Percentiles rank a stretch among this genome's conserved stretches.
These are phyloP conservation scores for Hetaerina titia DNA, from an alignment of 2,888 invertebrate genomes.

Conservation along the genomic window DNA sequence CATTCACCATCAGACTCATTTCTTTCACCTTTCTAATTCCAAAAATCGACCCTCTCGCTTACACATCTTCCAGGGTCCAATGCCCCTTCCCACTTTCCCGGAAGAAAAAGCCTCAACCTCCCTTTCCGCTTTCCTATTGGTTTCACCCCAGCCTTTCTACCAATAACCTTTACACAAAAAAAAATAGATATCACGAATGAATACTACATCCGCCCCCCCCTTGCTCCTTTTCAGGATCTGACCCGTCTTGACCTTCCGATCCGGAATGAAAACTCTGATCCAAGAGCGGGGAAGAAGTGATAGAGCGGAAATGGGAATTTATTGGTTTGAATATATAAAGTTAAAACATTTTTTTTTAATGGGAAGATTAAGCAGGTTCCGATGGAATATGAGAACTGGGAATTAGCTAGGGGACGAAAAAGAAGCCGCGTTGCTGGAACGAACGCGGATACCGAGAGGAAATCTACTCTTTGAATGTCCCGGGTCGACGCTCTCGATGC, in stretches of 20 bases:
- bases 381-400: not conserved
- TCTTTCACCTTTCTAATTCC: not conserved
- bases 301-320: not conserved
- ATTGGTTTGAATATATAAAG: not conserved
- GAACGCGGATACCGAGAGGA: not conserved
- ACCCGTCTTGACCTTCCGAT: not conserved
- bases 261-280: not conserved
- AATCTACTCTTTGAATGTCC: not conserved
- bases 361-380: not conserved
- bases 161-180: not conserved
- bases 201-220: not conserved
- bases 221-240: not conserved
- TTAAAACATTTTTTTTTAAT: not conserved
- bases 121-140: not conserved
- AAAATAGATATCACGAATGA: not conserved
- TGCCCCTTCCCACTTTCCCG: not conserved
- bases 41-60: not conserved
- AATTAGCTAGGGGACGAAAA: not conserved
- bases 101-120: not conserved
- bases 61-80: not conserved
- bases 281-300: not conserved
- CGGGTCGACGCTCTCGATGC: not conserved
- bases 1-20: too few relatives aligned
- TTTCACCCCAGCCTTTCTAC: not conserved
- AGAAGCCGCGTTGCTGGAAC: not conserved